Evolutionary conservation across 2,888 invertebrate genomes (phyloP).

Genomic region (Lymantria monacha): DNA sequence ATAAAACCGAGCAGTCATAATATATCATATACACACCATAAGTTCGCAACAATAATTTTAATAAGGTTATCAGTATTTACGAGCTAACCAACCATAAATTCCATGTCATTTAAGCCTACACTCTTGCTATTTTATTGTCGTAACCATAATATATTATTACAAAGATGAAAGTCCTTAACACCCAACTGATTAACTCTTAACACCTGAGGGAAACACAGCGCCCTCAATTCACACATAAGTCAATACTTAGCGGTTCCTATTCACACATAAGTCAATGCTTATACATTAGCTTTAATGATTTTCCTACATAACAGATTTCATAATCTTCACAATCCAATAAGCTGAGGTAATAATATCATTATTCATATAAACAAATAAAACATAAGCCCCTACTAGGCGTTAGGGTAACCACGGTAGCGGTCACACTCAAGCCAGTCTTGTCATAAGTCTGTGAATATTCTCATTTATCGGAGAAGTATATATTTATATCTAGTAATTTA

Average conservation of each 20-base stretch:
- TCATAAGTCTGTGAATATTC: no score
- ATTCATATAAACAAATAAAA: conserved; percentile 22
- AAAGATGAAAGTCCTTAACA: neutral
- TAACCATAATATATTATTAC: neutral
- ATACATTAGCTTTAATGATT: conserved; percentile 6
- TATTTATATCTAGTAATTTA: conserved; percentile 21
- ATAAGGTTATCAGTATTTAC: neutral
- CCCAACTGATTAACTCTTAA: neutral
- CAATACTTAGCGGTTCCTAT: neutral
- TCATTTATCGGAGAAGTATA: no score
- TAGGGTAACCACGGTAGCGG: conserved; percentile 41
- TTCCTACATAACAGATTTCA: conserved; percentile 21
- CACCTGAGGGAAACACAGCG: neutral
- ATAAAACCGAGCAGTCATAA: no score
- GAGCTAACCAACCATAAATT: neutral
- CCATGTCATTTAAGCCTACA: neutral
- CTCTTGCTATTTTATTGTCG: neutral
- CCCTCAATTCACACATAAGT: neutral
- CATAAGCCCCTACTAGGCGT: conserved; percentile 10
- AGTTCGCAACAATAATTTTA: neutral
- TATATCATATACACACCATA: no score
- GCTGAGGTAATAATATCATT: conserved; percentile 20
- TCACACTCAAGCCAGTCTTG: conserved; percentile 33
- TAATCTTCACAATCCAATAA: conserved; percentile 21
- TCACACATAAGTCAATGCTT: neutral